phyloP scores from a whole-genome alignment of 2,113 vertebrate species.

The Galemys pyrenaicus region DNA sequence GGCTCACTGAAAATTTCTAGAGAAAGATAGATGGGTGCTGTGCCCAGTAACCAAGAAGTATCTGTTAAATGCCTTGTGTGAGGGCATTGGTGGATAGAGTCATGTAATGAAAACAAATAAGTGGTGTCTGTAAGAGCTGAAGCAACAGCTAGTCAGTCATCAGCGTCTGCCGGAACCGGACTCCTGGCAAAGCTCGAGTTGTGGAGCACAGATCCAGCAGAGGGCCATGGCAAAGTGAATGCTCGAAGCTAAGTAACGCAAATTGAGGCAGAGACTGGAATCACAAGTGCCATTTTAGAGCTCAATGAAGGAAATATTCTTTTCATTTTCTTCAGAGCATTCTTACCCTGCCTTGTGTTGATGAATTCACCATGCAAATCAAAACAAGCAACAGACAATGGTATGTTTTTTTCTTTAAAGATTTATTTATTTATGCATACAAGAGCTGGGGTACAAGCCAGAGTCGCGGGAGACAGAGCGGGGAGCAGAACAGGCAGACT shows the following conservation, averaged over 20 bases:
- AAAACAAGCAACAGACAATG: fast-evolving
- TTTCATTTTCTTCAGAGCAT: background rate
- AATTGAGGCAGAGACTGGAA: conserved; percentile 3
- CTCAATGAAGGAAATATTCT: background rate
- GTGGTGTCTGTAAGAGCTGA: conserved; percentile 40
- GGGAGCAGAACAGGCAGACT: too few species aligned
- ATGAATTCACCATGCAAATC: background rate
- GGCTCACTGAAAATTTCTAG: conserved; percentile 74
- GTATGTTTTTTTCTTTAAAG: too few species aligned
- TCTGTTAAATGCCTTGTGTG: conserved; percentile 69
- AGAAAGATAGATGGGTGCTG: conserved; percentile 79
- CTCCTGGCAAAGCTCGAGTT: conserved; percentile 50
- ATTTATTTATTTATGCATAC: too few species aligned
- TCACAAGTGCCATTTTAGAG: fast-evolving
- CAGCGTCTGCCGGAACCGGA: background rate
- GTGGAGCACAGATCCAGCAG: background rate
- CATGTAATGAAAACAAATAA: conserved; percentile 37
- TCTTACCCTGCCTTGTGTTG: background rate
- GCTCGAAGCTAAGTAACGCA: conserved; percentile 15
- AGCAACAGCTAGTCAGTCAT: conserved; percentile 52
- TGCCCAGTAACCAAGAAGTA: conserved; percentile 69
- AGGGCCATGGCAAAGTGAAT: conserved; percentile 56
- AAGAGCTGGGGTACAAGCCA: too few species aligned
- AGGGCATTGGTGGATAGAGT: conserved; percentile 43
- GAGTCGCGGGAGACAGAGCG: too few species aligned